These are phyloP conservation scores for Acholoe squamosa DNA, from an alignment of 2,888 invertebrate species.

Conservation along the genomic window DNA sequence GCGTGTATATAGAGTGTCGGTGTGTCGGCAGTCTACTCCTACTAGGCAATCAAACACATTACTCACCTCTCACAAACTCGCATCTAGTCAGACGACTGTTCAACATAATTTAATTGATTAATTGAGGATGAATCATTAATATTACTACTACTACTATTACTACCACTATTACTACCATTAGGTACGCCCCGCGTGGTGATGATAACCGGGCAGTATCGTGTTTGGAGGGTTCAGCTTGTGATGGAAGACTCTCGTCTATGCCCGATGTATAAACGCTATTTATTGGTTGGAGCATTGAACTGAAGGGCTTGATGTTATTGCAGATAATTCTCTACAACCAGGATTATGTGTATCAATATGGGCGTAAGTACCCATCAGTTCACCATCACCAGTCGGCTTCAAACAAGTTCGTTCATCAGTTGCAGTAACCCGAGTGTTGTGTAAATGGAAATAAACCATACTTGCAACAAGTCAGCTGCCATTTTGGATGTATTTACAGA, in stretches of 20 bases:
- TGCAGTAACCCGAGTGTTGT: no score
- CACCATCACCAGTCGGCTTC: background rate
- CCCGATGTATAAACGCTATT: conserved; percentile 27
- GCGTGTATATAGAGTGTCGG: conserved; percentile 44
- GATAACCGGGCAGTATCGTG: background rate
- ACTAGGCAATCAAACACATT: conserved; percentile 54
- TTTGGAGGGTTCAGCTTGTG: conserved; percentile 37
- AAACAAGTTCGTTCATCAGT: background rate
- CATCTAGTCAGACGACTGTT: conserved; percentile 55
- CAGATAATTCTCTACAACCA: background rate
- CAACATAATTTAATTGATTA: conserved; percentile 45
- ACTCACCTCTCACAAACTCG: conserved; percentile 57
- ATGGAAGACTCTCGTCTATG: background rate
- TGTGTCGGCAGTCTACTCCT: conserved; percentile 26
- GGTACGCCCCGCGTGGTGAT: conserved; percentile 43
- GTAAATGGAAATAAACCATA: background rate
- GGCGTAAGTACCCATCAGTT: background rate
- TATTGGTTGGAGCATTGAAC: conserved; percentile 48
- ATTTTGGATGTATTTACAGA: background rate
- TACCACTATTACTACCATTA: background rate
- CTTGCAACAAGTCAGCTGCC: background rate
- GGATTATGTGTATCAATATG: conserved; percentile 51
- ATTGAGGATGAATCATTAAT: background rate
- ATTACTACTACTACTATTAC: conserved; percentile 11
- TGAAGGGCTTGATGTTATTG: conserved; percentile 38